These are phyloP conservation scores for Asbolus verrucosus DNA, from an alignment of 1,140 invertebrate genomes.

Conservation along the genomic window DNA sequence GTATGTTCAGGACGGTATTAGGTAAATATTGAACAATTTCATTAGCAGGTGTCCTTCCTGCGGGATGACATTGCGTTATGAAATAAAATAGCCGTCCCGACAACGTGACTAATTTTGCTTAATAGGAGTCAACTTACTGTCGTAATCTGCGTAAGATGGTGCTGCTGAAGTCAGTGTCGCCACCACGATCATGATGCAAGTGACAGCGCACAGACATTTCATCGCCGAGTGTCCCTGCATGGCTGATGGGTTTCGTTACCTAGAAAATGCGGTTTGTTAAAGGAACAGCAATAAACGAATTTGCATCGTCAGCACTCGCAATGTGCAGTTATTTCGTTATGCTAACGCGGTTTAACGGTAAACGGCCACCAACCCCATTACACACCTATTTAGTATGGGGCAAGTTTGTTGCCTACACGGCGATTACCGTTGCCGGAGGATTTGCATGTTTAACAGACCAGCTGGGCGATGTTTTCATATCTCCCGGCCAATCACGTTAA, in stretches of 20 bases:
- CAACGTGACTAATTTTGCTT: no score
- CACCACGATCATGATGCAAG: constrained; percentile 47
- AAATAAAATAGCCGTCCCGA: no score
- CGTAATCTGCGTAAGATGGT: constrained; percentile 48
- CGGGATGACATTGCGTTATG: no score
- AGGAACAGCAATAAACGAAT: no score
- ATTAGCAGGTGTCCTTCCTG: constrained; percentile 16
- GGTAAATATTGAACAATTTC: constrained; percentile 19
- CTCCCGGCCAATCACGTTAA: no score
- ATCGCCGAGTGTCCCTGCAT: constrained; percentile 45
- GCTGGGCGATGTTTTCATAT: no score
- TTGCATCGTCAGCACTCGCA: no score
- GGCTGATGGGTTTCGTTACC: neutral
- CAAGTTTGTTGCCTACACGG: neutral
- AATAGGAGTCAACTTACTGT: constrained; percentile 45
- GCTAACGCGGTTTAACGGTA: neutral
- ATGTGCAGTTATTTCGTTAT: neutral
- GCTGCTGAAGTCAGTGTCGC: constrained; percentile 43
- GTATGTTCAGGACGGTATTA: neutral
- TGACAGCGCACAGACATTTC: constrained; percentile 48
- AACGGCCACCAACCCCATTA: constrained; percentile 1
- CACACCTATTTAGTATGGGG: neutral
- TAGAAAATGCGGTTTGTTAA: constrained; percentile 1
- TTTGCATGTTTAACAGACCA: no score
- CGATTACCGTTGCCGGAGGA: no score